Percentiles rank a stretch among this genome's conserved stretches.
Conservation (phyloP, 2,888 invertebrate genomes). For the Eilema sororculum region DNA sequence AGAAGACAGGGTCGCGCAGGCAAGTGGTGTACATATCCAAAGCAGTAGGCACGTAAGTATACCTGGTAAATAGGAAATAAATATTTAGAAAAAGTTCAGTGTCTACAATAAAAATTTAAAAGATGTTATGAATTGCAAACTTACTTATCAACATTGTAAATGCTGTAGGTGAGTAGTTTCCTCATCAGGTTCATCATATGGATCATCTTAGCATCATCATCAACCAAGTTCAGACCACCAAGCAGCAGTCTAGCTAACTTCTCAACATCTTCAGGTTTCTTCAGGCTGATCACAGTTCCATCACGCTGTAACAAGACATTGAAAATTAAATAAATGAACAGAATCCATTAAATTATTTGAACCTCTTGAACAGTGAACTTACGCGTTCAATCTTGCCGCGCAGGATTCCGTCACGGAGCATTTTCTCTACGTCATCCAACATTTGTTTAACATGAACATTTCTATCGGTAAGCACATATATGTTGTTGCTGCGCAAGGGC, state of each 20-base stretch:
- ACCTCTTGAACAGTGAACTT: constrained; percentile 48
- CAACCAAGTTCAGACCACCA: constrained; percentile 85
- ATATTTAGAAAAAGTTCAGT: not conserved
- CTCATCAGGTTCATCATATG: constrained; percentile 72
- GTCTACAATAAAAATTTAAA: not conserved
- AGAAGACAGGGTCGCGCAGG: constrained; percentile 91
- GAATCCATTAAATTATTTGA: not conserved
- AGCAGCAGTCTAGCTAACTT: constrained; percentile 89
- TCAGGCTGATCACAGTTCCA: constrained; percentile 88
- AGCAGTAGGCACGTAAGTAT: constrained; percentile 86
- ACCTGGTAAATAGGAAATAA: constrained; percentile 56
- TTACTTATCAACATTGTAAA: constrained; percentile 78
- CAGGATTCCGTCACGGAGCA: constrained; percentile 83
- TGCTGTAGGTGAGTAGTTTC: constrained; percentile 71
- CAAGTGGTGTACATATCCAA: constrained; percentile 89
- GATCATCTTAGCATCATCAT: constrained; percentile 87
- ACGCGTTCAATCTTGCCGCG: constrained; percentile 75
- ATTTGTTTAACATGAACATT: constrained; percentile 67
- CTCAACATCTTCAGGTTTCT: constrained; percentile 89
- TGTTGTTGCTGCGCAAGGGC: constrained; percentile 84
- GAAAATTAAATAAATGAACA: not conserved
- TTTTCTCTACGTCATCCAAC: constrained; percentile 80
- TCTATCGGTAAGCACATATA: constrained; percentile 61
- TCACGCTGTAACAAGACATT: constrained; percentile 74
- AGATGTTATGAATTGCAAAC: constrained; percentile 33